These are phyloP conservation scores for Scyliorhinus canicula DNA, from an alignment of 2,797 vertebrate genomes.

Conservation along the genomic window DNA sequence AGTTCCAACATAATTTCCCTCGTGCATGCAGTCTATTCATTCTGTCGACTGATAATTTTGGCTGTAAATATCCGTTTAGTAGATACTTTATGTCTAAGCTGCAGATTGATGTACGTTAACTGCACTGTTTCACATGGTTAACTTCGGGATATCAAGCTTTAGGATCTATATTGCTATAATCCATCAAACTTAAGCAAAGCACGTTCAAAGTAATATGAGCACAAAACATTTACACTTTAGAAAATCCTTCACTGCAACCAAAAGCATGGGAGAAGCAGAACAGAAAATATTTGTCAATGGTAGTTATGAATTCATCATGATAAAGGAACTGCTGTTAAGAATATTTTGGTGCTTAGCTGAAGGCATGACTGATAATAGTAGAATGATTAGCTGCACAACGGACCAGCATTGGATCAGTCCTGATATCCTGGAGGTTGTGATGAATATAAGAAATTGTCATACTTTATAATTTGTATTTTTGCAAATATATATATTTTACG, in stretches of 20 bases:
- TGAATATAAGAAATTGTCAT: too few relatives aligned
- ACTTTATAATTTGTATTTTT: too few relatives aligned
- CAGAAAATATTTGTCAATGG: not conserved
- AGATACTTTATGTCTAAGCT: not conserved
- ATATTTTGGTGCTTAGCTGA: not conserved
- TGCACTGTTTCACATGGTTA: not conserved
- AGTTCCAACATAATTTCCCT: not conserved
- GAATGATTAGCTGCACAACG: not conserved
- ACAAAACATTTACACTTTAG: not conserved
- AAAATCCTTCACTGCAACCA: not conserved
- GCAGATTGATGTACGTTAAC: not conserved
- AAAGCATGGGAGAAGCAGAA: not conserved
- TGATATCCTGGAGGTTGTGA: too few relatives aligned
- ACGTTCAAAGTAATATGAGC: not conserved
- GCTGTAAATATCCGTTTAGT: not conserved
- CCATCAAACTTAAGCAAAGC: not conserved
- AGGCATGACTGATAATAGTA: not conserved
- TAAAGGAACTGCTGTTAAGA: not conserved
- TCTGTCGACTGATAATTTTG: not conserved
- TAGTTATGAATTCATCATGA: not conserved
- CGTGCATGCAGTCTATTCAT: not conserved
- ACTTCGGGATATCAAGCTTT: not conserved
- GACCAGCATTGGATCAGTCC: not conserved
- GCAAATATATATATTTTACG: too few relatives aligned
- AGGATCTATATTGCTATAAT: not conserved